Percentiles rank a stretch among this genome's conserved stretches.
Evolutionary conservation across 2,113 vertebrate genomes (phyloP).

Genomic region (Onychostoma macrolepis): DNA sequence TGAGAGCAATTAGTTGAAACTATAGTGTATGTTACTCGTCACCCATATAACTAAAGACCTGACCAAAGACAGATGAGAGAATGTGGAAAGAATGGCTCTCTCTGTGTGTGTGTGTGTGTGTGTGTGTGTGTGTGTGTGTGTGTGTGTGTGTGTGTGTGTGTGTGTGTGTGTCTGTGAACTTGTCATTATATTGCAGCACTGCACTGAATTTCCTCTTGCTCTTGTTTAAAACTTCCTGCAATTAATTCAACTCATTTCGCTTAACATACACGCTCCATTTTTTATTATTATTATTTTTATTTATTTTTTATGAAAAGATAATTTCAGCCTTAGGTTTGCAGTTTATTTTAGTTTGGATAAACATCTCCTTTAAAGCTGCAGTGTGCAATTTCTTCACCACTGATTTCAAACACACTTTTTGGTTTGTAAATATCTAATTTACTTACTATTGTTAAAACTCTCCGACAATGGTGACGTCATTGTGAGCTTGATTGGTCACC

Average conservation of each 20-base stretch:
- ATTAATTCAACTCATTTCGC: neutral
- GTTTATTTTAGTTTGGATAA: neutral
- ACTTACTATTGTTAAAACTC: neutral
- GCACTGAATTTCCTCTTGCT: neutral
- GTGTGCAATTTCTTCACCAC: neutral
- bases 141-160: slow-evolving; percentile 21
- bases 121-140: slow-evolving; percentile 19
- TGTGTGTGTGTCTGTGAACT: slow-evolving; percentile 21
- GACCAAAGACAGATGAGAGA: slow-evolving; percentile 34
- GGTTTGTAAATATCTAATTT: neutral
- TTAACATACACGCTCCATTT: neutral
- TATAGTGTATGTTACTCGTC: slow-evolving; percentile 30
- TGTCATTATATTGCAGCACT: slow-evolving; percentile 2
- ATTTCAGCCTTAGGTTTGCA: neutral
- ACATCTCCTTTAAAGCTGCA: neutral
- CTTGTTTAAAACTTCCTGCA: neutral
- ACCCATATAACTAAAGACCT: slow-evolving; percentile 21
- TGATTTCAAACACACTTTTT: neutral
- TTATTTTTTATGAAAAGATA: neutral
- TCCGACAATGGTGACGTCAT: neutral
- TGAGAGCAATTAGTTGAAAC: slow-evolving; percentile 48
- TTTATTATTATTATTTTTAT: neutral
- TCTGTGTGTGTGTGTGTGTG: slow-evolving; percentile 18
- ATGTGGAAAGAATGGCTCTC: neutral
- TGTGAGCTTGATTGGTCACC: neutral